Conservation (phyloP, 2,113 vertebrate species). For the Callospermophilus lateralis region DNA sequence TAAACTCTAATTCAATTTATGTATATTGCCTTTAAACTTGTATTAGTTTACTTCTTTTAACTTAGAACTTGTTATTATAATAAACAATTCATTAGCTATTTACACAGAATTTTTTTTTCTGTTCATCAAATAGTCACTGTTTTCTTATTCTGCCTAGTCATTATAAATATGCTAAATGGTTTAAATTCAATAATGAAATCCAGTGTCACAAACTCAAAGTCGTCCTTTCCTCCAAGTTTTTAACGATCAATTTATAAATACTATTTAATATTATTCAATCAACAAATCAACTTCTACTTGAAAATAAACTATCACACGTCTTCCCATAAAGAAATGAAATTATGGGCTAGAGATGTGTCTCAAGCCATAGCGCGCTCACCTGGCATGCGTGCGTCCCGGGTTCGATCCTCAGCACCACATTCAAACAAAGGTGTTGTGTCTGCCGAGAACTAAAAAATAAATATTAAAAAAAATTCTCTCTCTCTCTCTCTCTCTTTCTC, state of each 20-base stretch:
- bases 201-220: not conserved
- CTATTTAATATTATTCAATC: not conserved
- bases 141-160: not conserved
- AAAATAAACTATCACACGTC: not conserved
- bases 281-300: not conserved
- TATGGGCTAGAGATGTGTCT: not conserved
- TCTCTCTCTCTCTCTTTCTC: no score
- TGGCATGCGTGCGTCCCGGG: no score
- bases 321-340: not conserved
- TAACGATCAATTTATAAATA: not conserved
- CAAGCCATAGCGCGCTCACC: no score
- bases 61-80: not conserved
- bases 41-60: not conserved
- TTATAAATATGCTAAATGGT: not conserved
- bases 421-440: no score
- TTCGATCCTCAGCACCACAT: no score
- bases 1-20: not conserved
- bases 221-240: not conserved
- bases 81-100: not conserved
- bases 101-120: not conserved
- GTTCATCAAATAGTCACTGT: not conserved
- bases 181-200: not conserved
- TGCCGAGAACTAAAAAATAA: no score
- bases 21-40: not conserved
- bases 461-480: no score